A percentile compares a stretch with the other conserved stretches of the same genome.
Evolutionary conservation across 2,888 invertebrate species (phyloP).

Genomic region (Caenorhabditis sp.): DNA sequence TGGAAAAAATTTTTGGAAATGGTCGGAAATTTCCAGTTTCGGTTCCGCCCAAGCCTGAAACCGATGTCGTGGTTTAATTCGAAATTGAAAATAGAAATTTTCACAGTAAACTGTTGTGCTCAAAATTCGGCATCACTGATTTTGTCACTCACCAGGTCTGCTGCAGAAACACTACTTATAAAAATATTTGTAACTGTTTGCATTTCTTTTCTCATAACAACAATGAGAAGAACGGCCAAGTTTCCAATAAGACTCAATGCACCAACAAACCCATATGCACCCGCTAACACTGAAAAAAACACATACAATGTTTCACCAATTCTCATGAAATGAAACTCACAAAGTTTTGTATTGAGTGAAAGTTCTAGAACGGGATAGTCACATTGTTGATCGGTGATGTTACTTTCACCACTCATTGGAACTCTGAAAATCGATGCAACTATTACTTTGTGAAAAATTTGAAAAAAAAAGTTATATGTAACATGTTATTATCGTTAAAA

Average conservation of each 20-base stretch:
- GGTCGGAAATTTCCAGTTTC: no score
- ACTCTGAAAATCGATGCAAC: background rate
- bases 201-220: conserved; percentile 45
- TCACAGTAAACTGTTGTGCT: no score
- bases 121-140: no score
- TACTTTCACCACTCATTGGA: conserved; percentile 23
- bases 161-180: conserved; percentile 54
- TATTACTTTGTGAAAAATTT: background rate
- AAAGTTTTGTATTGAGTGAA: conserved; percentile 11
- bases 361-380: conserved; percentile 36
- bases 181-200: conserved; percentile 60
- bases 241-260: conserved; percentile 50
- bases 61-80: no score
- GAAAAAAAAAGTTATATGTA: background rate
- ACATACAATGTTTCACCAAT: background rate
- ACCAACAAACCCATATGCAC: conserved; percentile 48
- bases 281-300: conserved; percentile 40
- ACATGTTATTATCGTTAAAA: background rate
- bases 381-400: conserved; percentile 33
- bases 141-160: conserved; percentile 47
- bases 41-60: no score
- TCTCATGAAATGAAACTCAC: conserved; percentile 20
- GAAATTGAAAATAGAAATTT: no score
- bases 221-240: conserved; percentile 43
- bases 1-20: no score